Conservation (phyloP, 2,888 invertebrate species). For the Calliopum simillimum region DNA sequence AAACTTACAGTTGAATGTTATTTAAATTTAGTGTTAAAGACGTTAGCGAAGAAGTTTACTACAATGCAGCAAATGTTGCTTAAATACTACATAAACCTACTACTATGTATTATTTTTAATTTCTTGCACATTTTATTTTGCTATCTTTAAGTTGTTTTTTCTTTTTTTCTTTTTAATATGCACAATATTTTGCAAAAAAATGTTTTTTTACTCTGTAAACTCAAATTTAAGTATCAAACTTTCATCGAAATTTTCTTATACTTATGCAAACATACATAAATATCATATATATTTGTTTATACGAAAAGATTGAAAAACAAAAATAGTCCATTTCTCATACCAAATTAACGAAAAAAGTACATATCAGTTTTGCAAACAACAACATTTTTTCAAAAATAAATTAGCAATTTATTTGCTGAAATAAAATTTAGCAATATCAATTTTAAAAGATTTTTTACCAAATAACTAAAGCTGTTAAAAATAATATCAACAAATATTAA, state of each 20-base stretch:
- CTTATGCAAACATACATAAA: neutral
- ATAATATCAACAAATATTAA: neutral
- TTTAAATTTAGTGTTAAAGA: neutral
- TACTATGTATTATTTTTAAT: constrained; percentile 3
- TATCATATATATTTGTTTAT: neutral
- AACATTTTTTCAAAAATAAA: neutral
- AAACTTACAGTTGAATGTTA: constrained; percentile 12
- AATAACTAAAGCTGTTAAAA: neutral
- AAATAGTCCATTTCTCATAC: constrained; percentile 6
- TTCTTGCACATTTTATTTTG: neutral
- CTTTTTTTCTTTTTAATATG: neutral
- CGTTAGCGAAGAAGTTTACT: neutral
- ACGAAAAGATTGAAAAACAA: neutral
- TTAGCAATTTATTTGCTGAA: neutral
- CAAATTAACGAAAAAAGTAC: neutral
- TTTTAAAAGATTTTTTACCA: neutral
- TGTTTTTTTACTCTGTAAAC: neutral
- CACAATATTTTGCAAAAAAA: neutral
- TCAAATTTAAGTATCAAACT: neutral
- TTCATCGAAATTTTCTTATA: neutral
- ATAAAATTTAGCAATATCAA: neutral
- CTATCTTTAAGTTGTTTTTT: neutral
- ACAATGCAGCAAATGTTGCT: neutral
- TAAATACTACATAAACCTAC: neutral
- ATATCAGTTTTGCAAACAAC: constrained; percentile 16